These are phyloP conservation scores for Lycocerus yunnanus DNA, from an alignment of 2,888 invertebrate genomes.

Conservation along the genomic window DNA sequence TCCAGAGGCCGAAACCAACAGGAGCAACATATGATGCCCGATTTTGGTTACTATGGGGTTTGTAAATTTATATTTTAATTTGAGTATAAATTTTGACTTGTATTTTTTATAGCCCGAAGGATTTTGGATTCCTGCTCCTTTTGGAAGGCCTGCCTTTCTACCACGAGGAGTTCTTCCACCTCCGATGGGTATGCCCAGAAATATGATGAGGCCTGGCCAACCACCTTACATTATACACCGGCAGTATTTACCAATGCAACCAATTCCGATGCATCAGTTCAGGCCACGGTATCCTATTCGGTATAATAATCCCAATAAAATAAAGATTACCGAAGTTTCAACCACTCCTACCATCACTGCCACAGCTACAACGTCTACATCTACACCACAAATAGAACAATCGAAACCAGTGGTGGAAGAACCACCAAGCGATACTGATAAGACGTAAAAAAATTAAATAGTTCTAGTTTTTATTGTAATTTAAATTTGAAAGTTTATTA, in stretches of 20 bases:
- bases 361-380: neutral
- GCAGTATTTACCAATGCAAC: constrained; percentile 14
- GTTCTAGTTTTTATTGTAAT: neutral
- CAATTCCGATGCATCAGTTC: constrained; percentile 12
- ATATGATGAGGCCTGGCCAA: constrained; percentile 7
- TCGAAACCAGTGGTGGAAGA: neutral
- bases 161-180: constrained; percentile 16
- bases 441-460: neutral
- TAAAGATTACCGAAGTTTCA: neutral
- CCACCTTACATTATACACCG: constrained; percentile 11
- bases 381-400: neutral
- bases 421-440: neutral
- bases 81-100: neutral
- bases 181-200: constrained; percentile 6
- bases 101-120: constrained; percentile 11
- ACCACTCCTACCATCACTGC: neutral
- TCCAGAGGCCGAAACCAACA: neutral
- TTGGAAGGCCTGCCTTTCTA: constrained; percentile 18
- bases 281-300: constrained; percentile 7
- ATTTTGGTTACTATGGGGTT: constrained; percentile 25
- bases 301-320: constrained; percentile 7
- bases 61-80: neutral
- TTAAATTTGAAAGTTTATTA: neutral
- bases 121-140: constrained; percentile 19
- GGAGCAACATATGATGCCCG: neutral